phyloP scores from a whole-genome alignment of 2,797 vertebrate species.

The Protonibea diacanthus region DNA sequence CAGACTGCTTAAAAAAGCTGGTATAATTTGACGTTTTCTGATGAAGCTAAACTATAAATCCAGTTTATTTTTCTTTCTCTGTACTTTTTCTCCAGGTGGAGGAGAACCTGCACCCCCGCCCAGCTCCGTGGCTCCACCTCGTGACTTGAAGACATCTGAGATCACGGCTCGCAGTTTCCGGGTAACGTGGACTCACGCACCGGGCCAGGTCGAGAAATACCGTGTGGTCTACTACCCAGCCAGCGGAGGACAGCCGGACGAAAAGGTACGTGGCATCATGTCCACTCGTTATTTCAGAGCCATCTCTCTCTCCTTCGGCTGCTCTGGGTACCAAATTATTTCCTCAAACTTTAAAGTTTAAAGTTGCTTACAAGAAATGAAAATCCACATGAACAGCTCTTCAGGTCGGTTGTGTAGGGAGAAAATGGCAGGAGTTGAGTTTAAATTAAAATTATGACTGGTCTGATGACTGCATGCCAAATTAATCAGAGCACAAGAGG shows the following conservation, averaged over 20 bases:
- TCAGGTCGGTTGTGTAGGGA: too few species aligned
- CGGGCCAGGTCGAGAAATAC: slow-evolving; percentile 94
- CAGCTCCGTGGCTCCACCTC: slow-evolving; percentile 81
- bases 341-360: too few species aligned
- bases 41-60: neutral
- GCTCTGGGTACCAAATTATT: too few species aligned
- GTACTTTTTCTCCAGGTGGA: slow-evolving; percentile 38
- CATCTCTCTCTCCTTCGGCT: neutral
- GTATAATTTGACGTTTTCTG: neutral
- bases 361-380: too few species aligned
- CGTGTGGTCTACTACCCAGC: slow-evolving; percentile 95
- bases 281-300: too few species aligned
- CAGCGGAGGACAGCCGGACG: slow-evolving; percentile 93
- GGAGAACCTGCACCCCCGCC: slow-evolving; percentile 55
- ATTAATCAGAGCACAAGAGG: too few species aligned
- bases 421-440: too few species aligned
- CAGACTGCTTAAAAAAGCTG: neutral
- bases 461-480: too few species aligned
- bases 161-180: slow-evolving; percentile 94
- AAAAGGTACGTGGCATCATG: slow-evolving; percentile 76
- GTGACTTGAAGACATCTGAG: slow-evolving; percentile 90
- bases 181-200: slow-evolving; percentile 91
- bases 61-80: neutral
- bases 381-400: too few species aligned
- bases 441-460: too few species aligned